A percentile compares a stretch with the other conserved stretches of the same genome.
These are phyloP conservation scores for Mus pahari DNA, from an alignment of 2,113 vertebrate genomes.

Conservation along the genomic window DNA sequence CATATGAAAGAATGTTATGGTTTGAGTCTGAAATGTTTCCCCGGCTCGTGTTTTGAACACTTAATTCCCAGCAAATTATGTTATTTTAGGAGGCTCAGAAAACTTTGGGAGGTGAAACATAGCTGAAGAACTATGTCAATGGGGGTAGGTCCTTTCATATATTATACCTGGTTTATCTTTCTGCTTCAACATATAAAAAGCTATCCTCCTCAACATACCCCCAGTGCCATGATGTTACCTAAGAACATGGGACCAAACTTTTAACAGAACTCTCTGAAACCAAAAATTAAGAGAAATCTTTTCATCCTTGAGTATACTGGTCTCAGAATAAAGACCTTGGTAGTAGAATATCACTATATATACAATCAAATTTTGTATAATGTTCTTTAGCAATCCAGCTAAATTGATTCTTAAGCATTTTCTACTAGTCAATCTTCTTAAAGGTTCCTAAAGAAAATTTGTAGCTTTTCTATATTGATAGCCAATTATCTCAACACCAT, in stretches of 20 bases:
- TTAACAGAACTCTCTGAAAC: neutral
- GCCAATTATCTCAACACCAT: slow-evolving; percentile 13
- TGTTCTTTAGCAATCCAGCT: neutral
- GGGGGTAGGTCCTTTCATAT: neutral
- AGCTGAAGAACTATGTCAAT: neutral
- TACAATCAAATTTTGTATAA: slow-evolving; percentile 8
- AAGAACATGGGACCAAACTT: neutral
- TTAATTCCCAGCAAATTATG: neutral
- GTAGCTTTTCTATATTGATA: slow-evolving; percentile 16
- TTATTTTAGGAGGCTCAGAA: neutral
- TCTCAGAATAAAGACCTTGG: neutral
- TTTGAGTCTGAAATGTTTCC: neutral
- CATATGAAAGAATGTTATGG: neutral
- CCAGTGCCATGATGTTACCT: neutral
- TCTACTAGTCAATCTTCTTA: neutral
- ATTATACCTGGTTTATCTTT: neutral
- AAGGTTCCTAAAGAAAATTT: slow-evolving; percentile 33
- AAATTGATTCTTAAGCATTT: slow-evolving; percentile 23
- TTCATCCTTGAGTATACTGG: neutral
- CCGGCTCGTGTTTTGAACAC: neutral
- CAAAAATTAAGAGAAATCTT: neutral
- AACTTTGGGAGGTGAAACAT: neutral
- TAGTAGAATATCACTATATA: neutral
- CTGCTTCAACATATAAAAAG: neutral
- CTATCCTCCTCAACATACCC: neutral